A percentile compares a stretch with the other conserved stretches of the same genome.
phyloP scores from a whole-genome alignment of 2,888 invertebrate genomes.

The Dioctria rufipes region DNA sequence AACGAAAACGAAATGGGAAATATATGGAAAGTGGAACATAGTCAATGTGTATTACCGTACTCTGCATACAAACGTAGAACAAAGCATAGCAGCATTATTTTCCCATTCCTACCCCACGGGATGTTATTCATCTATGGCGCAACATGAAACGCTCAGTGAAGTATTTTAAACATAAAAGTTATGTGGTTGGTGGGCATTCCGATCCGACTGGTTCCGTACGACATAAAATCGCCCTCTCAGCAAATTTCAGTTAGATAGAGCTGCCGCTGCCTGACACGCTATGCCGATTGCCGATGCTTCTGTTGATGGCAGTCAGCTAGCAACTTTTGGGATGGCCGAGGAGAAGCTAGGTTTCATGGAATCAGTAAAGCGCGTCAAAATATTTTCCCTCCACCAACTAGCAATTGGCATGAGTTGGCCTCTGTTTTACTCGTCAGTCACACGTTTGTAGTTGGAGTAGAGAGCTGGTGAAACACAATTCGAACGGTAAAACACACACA shows the following conservation, averaged over 20 bases:
- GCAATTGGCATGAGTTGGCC: not conserved
- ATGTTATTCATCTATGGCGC: too few species aligned
- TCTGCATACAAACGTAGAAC: slow-evolving; percentile 21
- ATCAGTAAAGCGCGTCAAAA: not conserved
- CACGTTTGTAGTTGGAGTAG: not conserved
- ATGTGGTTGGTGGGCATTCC: too few species aligned
- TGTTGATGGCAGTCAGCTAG: not conserved
- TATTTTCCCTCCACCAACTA: not conserved
- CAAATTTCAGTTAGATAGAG: slow-evolving; percentile 1
- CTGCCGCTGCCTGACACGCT: slow-evolving; percentile 9
- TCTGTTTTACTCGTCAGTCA: slow-evolving; percentile 22
- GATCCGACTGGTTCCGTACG: too few species aligned
- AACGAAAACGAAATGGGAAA: not conserved
- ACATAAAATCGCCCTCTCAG: slow-evolving; percentile 28
- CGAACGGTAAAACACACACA: slow-evolving; percentile 10
- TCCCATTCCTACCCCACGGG: too few species aligned
- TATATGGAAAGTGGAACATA: slow-evolving; percentile 16
- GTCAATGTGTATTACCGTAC: not conserved
- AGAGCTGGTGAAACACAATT: not conserved
- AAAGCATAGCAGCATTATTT: not conserved
- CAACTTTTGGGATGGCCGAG: not conserved
- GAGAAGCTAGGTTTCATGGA: not conserved
- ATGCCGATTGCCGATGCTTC: not conserved
- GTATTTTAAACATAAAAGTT: too few species aligned
- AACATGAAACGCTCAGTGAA: too few species aligned